Evolutionary conservation across 2,888 invertebrate species (phyloP).

Genomic region (Lampropteryx suffumata): DNA sequence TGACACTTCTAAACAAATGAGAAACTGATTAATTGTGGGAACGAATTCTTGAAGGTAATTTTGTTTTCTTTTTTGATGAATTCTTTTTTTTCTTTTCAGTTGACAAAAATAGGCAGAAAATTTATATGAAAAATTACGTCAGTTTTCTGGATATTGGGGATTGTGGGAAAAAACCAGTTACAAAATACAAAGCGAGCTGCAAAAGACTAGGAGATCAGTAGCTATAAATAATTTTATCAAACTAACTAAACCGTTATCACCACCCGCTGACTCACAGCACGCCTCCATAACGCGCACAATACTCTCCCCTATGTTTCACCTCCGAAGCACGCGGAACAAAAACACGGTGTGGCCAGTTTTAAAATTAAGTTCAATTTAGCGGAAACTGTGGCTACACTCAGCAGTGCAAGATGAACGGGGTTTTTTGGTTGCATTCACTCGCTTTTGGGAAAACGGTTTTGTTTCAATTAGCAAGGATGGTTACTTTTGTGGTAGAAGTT

Average conservation of each 20-base stretch:
- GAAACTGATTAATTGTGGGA: too few species aligned
- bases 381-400: conserved; percentile 47
- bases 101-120: too few species aligned
- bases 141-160: too few species aligned
- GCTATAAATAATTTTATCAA: background rate
- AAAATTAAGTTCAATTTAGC: conserved; percentile 69
- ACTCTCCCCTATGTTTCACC: conserved; percentile 38
- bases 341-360: conserved; percentile 69
- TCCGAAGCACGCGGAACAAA: conserved; percentile 51
- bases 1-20: too few species aligned
- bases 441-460: conserved; percentile 26
- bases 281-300: conserved; percentile 15
- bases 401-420: conserved; percentile 48
- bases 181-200: background rate
- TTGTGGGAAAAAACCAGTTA: too few species aligned
- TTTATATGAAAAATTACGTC: too few species aligned
- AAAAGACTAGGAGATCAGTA: background rate
- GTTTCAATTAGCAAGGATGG: conserved; percentile 25
- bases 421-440: conserved; percentile 40
- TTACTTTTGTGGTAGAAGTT: conserved; percentile 9
- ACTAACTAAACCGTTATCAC: background rate
- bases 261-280: conserved; percentile 7
- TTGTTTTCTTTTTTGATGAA: too few species aligned
- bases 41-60: too few species aligned
- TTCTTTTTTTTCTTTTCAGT: too few species aligned